A percentile compares a stretch with the other conserved stretches of the same genome.
These are phyloP conservation scores for Luperina nickerlii DNA, from an alignment of 2,888 invertebrate genomes.

Conservation along the genomic window DNA sequence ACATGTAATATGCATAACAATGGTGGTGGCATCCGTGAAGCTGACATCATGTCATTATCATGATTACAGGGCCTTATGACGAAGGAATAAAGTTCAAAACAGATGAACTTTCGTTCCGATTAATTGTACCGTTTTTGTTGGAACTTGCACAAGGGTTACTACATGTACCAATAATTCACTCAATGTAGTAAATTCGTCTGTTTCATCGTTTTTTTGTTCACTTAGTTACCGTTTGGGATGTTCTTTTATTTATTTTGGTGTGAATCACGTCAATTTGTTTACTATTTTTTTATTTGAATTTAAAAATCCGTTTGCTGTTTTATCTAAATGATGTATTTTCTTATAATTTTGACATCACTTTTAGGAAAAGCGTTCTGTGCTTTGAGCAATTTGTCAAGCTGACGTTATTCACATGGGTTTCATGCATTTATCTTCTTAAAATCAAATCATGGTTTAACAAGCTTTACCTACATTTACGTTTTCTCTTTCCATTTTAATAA, in stretches of 20 bases:
- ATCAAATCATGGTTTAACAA: conserved; percentile 17
- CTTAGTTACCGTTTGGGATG: conserved; percentile 32
- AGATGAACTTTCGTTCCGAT: conserved; percentile 37
- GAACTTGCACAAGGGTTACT: conserved; percentile 46
- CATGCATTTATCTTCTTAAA: conserved; percentile 9
- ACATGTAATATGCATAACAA: conserved; percentile 70
- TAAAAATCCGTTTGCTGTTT: conserved; percentile 9
- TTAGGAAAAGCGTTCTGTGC: not conserved
- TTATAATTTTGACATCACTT: not conserved
- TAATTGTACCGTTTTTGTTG: conserved; percentile 60
- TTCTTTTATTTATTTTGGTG: conserved; percentile 26
- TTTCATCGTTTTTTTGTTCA: conserved; percentile 47
- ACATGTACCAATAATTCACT: conserved; percentile 57
- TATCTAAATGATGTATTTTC: conserved; percentile 3
- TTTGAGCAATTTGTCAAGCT: not conserved
- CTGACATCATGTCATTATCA: conserved; percentile 62
- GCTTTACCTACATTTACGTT: conserved; percentile 6
- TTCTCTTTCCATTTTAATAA: not conserved
- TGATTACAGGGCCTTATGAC: conserved; percentile 56
- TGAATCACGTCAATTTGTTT: conserved; percentile 29
- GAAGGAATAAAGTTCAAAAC: conserved; percentile 54
- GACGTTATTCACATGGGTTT: not conserved
- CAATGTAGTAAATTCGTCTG: conserved; percentile 55
- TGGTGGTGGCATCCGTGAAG: conserved; percentile 60
- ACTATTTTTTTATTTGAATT: conserved; percentile 19